A percentile compares a stretch with the other conserved stretches of the same genome.
Evolutionary conservation across 2,113 vertebrate genomes (phyloP).

Genomic region (Epinephelus cyanopodus): DNA sequence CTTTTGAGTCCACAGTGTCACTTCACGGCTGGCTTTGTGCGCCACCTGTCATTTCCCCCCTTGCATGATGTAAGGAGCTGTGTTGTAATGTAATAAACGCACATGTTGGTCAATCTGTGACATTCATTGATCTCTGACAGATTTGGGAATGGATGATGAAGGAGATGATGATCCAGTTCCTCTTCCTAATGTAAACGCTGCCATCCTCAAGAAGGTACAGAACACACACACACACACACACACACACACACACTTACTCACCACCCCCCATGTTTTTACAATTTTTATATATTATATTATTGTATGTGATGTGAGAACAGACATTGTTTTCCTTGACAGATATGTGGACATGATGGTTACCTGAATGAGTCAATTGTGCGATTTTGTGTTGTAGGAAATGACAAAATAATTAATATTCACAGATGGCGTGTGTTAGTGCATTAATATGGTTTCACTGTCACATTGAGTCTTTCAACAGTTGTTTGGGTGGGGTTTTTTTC

Average conservation of each 20-base stretch:
- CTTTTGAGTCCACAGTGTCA: not conserved
- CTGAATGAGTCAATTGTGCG: not conserved
- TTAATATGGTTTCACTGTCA: too few species aligned
- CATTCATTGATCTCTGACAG: slow-evolving; percentile 71
- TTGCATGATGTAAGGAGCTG: too few species aligned
- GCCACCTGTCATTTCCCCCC: not conserved
- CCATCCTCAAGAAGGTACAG: slow-evolving; percentile 97
- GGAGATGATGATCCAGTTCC: slow-evolving; percentile 99
- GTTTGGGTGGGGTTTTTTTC: not conserved
- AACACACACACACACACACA: not conserved
- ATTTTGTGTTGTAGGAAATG: not conserved
- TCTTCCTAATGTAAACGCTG: slow-evolving; percentile 98
- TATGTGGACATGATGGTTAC: not conserved
- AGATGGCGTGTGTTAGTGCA: not conserved
- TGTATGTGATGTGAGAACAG: too few species aligned
- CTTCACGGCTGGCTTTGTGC: not conserved
- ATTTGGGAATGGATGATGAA: slow-evolving; percentile 99
- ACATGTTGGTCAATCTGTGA: rapidly evolving
- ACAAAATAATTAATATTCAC: not conserved
- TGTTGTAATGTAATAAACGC: not conserved
- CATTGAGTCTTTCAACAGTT: not conserved
- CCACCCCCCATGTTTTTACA: too few species aligned
- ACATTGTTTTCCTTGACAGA: not conserved
- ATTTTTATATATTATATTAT: too few species aligned
- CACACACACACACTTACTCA: not conserved